Evolutionary conservation across 2,113 vertebrate species (phyloP), one percentile per base, ranked within the genome.

Genomic region (Ammospiza nelsoni): DNA sequence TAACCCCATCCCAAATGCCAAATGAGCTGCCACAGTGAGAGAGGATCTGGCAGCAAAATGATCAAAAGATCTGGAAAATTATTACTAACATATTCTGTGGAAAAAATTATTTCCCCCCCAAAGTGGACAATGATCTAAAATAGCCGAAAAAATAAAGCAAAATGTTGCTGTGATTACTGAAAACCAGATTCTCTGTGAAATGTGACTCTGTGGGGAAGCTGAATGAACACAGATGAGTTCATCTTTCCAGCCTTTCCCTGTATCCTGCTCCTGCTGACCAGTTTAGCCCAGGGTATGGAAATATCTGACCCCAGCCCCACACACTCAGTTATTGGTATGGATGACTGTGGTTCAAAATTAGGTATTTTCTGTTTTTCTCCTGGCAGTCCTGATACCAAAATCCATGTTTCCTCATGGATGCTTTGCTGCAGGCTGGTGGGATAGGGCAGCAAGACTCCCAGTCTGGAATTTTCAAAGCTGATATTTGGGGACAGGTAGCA

Each of bases 1-100:
- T 94, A 92, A 77, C 54, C 88, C 88, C 79, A 88, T 48, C 92
- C 75, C 85, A 92, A 94, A 94, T 65, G 85, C 90, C 84, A 95
- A 84, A 71, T 2, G 4, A 54, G 75, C 61, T 94, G 92, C 93
- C 92, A 92, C 27, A 87, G 85, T 0, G 1, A 93, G 35, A 0
- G 1, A 89, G 28, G 52, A 81, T 84, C 83, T 93, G 90, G 69
- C 79, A 89, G 54, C 18, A 90, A 90, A 92, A 72, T 0, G 9
- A 75, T 79, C 90, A 67, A 84, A 86, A 94, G 76, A 84, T 65
- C 65, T 84, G 90, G 88, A 93, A 94, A 93, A 96, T 78, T 61
- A 95, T 90, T 84, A 77, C 71, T 73, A 85, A 81, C 44, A 75
- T 52, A 68, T 9, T 65, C 37, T 21, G 63, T 33, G 52, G 48